Conservation (phyloP, 1,140 invertebrate species). For the Colletes gigas region DNA sequence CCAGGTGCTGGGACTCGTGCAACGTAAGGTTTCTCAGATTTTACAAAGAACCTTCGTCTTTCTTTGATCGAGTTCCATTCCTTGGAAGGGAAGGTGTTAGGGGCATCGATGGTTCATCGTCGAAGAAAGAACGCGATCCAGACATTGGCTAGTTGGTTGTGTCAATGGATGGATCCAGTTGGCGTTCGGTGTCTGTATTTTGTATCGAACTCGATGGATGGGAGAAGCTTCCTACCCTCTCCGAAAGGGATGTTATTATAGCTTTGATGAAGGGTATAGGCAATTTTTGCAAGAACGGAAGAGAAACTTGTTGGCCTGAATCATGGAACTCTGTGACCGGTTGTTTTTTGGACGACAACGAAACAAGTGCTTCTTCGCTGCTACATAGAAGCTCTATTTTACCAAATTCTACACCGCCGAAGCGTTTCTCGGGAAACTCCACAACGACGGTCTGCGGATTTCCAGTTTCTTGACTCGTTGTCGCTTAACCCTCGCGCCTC, state of each 20-base stretch:
- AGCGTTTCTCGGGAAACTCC: conserved; percentile 2
- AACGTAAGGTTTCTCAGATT: background rate
- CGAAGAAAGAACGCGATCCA: background rate
- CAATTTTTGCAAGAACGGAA: background rate
- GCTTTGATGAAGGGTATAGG: background rate
- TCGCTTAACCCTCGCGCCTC: no score
- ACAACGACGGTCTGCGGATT: background rate
- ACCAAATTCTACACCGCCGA: background rate
- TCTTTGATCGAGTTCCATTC: background rate
- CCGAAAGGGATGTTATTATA: no score
- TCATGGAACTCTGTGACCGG: background rate
- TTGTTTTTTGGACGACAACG: conserved; percentile 18
- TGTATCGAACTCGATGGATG: background rate
- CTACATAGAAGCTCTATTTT: conserved; percentile 37
- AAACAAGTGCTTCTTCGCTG: conserved; percentile 37
- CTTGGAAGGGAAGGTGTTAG: background rate
- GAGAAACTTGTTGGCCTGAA: background rate
- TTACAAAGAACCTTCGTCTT: background rate
- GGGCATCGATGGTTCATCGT: background rate
- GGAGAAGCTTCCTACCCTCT: no score
- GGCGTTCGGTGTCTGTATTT: background rate
- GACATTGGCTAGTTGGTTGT: no score
- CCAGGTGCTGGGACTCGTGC: background rate
- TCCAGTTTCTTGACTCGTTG: background rate
- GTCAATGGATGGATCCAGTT: background rate